phyloP scores from a whole-genome alignment of 2,113 vertebrate species.

The Holacanthus passer region DNA sequence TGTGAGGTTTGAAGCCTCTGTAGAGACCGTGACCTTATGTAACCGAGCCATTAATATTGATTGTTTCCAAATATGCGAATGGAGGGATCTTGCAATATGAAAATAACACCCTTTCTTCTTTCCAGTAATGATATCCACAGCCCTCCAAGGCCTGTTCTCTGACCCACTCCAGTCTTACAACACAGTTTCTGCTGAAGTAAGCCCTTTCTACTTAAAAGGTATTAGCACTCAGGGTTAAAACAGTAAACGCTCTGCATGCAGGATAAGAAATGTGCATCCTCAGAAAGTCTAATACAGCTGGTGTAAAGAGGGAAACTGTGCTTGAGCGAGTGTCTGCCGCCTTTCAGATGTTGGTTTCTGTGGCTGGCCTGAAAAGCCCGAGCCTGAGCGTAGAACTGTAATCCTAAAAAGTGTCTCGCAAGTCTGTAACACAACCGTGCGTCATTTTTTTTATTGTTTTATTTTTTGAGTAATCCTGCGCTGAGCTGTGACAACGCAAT shows the following conservation, averaged over 20 bases:
- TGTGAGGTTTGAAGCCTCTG: slow-evolving; percentile 45
- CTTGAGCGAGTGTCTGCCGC: slow-evolving; percentile 55
- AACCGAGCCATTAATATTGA: slow-evolving; percentile 81
- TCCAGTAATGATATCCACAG: slow-evolving; percentile 76
- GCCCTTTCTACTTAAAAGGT: slow-evolving; percentile 78
- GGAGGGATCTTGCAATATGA: slow-evolving; percentile 58
- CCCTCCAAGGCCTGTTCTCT: slow-evolving; percentile 70
- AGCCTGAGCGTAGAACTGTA: slow-evolving; percentile 35
- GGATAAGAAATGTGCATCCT: slow-evolving; percentile 68
- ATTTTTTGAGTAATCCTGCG: slow-evolving; percentile 29
- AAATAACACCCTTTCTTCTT: slow-evolving; percentile 76
- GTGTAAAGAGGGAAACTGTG: slow-evolving; percentile 47
- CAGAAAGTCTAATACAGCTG: slow-evolving; percentile 64
- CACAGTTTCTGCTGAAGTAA: slow-evolving; percentile 76
- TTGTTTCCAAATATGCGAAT: slow-evolving; percentile 76
- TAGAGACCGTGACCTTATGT: slow-evolving; percentile 71
- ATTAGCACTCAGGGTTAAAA: slow-evolving; percentile 78
- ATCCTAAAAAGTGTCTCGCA: slow-evolving; percentile 64
- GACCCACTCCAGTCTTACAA: slow-evolving; percentile 71
- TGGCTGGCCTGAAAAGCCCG: slow-evolving; percentile 33
- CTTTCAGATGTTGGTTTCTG: slow-evolving; percentile 60
- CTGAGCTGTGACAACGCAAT: slow-evolving; percentile 28
- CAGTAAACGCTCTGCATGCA: slow-evolving; percentile 72
- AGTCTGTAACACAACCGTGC: slow-evolving; percentile 40
- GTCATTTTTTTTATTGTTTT: slow-evolving; percentile 46